A percentile compares a stretch with the other conserved stretches of the same genome.
phyloP scores from a whole-genome alignment of 2,113 vertebrate species.

The Pluvialis apricaria region DNA sequence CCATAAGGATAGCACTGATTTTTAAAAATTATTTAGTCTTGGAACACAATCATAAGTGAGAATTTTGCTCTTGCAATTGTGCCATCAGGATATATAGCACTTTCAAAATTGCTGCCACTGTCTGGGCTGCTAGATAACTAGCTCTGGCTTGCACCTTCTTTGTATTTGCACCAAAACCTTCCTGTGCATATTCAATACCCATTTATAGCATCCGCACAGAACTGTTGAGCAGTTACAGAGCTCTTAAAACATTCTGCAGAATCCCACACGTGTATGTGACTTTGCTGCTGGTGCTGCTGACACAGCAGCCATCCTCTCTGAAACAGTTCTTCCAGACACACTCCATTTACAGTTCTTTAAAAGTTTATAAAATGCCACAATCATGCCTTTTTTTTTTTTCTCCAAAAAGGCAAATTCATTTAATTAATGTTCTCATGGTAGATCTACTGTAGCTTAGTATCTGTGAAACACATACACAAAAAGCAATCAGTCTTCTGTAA shows the following conservation, averaged over 20 bases:
- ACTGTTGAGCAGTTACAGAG: neutral
- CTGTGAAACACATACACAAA: neutral
- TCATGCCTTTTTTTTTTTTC: too few relatives aligned
- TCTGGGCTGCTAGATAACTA: neutral
- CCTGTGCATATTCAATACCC: neutral
- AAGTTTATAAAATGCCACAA: neutral
- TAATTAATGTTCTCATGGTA: neutral
- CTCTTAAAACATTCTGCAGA: neutral
- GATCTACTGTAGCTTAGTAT: neutral
- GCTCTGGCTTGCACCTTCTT: neutral
- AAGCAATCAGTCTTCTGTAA: neutral
- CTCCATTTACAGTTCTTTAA: neutral
- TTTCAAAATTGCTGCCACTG: neutral
- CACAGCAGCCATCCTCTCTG: neutral
- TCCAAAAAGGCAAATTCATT: neutral
- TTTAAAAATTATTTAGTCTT: neutral
- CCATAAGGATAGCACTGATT: neutral
- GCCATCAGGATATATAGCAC: neutral
- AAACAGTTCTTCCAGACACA: neutral
- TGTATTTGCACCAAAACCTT: neutral
- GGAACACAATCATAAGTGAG: neutral
- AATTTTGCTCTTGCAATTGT: neutral
- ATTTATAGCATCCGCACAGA: neutral
- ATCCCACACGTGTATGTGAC: neutral
- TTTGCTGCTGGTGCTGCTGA: neutral